These are phyloP conservation scores for Cremastobaeus sp. DNA, from an alignment of 2,888 invertebrate genomes.

Conservation along the genomic window DNA sequence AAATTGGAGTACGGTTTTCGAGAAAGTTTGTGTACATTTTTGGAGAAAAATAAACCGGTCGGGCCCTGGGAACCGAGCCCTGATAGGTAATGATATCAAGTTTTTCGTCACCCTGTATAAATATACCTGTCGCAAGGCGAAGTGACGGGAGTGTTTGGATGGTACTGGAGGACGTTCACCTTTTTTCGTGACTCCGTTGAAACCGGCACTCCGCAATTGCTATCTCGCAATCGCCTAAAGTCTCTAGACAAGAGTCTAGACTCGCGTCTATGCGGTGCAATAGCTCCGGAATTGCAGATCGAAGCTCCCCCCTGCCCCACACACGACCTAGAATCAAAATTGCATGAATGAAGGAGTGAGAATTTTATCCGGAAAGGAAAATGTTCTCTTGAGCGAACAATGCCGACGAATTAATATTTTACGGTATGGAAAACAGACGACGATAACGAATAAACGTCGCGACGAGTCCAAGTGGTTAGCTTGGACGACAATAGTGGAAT, in stretches of 20 bases:
- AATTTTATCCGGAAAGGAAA: too few species aligned
- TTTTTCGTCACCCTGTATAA: constrained; percentile 48
- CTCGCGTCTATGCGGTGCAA: constrained; percentile 44
- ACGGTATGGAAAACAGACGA: too few species aligned
- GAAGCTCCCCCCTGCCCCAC: constrained; percentile 5
- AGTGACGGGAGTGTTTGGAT: constrained; percentile 71
- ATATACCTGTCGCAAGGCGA: constrained; percentile 59
- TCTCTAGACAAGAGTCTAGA: constrained; percentile 53
- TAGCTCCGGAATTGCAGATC: constrained; percentile 23
- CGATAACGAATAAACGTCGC: too few species aligned
- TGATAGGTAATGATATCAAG: constrained; percentile 13
- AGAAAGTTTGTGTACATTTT: too few species aligned
- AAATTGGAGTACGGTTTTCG: too few species aligned
- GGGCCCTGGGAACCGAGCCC: too few species aligned
- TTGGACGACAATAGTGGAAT: too few species aligned
- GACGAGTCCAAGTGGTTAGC: too few species aligned
- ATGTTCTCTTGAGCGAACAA: too few species aligned
- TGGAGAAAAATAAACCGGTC: too few species aligned
- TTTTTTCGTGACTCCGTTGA: constrained; percentile 76
- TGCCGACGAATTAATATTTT: too few species aligned
- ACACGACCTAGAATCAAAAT: constrained; percentile 35
- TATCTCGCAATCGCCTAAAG: constrained; percentile 43
- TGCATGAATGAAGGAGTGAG: too few species aligned
- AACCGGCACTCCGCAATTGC: constrained; percentile 62
- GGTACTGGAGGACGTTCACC: constrained; percentile 76